These are phyloP conservation scores for Psittacula derbiana DNA, from an alignment of 2,797 vertebrate genomes.

Conservation along the genomic window DNA sequence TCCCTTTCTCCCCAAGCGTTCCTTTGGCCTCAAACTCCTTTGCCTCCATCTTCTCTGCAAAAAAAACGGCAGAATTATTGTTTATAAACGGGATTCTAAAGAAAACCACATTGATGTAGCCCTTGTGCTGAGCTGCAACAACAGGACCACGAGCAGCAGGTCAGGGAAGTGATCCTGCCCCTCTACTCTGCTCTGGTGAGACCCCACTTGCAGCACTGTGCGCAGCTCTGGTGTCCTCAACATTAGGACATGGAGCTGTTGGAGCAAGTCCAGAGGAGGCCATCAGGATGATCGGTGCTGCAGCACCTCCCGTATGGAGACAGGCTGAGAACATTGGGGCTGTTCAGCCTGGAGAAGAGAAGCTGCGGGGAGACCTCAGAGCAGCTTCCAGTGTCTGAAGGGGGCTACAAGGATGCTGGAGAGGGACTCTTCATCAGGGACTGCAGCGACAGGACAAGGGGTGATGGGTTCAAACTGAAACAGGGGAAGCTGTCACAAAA, in stretches of 20 bases:
- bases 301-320: accelerated
- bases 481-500: neutral
- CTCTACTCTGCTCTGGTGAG: neutral
- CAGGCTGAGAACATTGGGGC: neutral
- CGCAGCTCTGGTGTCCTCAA: neutral
- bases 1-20: neutral
- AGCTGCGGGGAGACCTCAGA: neutral
- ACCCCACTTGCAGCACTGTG: neutral
- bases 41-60: neutral
- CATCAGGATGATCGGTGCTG: accelerated
- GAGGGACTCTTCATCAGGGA: neutral
- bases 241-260: neutral
- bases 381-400: neutral
- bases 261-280: neutral
- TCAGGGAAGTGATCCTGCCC: neutral
- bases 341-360: neutral
- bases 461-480: neutral
- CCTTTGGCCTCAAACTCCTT: neutral
- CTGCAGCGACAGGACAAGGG: accelerated
- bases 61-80: neutral
- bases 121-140: neutral
- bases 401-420: neutral
- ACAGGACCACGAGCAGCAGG: neutral
- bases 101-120: neutral
- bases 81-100: neutral